Conservation (phyloP, 2,797 vertebrate species). For the Triplophysa yarkandensis region DNA sequence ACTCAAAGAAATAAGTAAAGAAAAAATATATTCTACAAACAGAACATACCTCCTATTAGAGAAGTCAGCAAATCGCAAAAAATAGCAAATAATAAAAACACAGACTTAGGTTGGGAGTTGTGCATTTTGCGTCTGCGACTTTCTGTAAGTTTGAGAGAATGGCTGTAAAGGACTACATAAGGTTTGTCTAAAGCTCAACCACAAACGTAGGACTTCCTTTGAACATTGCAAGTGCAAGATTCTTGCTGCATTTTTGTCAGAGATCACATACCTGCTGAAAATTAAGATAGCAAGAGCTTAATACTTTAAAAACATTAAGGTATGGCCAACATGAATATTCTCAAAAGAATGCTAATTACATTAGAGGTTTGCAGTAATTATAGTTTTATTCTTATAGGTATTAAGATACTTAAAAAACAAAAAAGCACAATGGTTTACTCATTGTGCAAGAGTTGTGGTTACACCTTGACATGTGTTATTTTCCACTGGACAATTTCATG, state of each 20-base stretch:
- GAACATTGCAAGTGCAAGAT: neutral
- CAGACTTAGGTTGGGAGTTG: neutral
- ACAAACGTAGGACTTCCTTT: conserved; percentile 6
- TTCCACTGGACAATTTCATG: neutral
- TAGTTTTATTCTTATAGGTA: neutral
- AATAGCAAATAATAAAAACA: neutral
- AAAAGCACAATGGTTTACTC: too few relatives aligned
- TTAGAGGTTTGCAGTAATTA: neutral
- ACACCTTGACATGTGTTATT: neutral
- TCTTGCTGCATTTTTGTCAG: neutral
- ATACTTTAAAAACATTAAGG: neutral
- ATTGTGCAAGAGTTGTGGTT: neutral
- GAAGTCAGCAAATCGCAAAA: neutral
- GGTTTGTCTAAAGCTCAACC: neutral
- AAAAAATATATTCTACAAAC: neutral
- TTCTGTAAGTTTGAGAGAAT: neutral
- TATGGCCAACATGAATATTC: neutral
- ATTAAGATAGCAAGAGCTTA: neutral
- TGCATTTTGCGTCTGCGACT: conserved; percentile 8
- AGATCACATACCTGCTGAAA: neutral
- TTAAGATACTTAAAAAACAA: neutral
- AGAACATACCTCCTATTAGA: neutral
- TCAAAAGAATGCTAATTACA: too few relatives aligned
- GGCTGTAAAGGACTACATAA: conserved; percentile 1
- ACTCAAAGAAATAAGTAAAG: too few relatives aligned